Percentiles rank a stretch among this genome's conserved stretches.
Conservation (phyloP, 2,888 invertebrate species). For the Notodonta ziczac region DNA sequence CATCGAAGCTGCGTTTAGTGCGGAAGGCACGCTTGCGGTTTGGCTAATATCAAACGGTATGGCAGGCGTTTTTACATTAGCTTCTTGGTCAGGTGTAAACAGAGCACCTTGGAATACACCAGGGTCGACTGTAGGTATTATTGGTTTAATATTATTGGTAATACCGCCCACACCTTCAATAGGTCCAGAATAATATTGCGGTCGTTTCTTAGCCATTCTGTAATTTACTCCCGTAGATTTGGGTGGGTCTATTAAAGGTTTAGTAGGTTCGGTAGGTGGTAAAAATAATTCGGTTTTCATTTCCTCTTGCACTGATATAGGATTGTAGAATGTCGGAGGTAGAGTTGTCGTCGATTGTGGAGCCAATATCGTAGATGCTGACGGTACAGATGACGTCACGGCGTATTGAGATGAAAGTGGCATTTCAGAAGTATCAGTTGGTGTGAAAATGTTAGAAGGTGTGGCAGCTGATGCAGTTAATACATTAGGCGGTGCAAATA, state of each 20-base stretch:
- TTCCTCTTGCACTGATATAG: conserved; percentile 21
- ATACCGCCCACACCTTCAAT: conserved; percentile 73
- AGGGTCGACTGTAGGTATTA: conserved; percentile 51
- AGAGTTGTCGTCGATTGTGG: conserved; percentile 11
- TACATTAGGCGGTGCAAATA: conserved; percentile 10
- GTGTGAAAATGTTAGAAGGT: neutral
- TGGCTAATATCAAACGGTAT: conserved; percentile 38
- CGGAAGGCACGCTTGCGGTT: conserved; percentile 4
- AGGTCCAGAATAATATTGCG: conserved; percentile 79
- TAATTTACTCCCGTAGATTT: conserved; percentile 60
- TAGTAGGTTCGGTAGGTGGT: conserved; percentile 43
- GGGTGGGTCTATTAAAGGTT: conserved; percentile 63
- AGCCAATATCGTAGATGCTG: conserved; percentile 7
- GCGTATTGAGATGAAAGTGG: conserved; percentile 13
- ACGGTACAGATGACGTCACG: conserved; percentile 5
- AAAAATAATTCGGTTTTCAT: conserved; percentile 12
- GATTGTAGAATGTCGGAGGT: conserved; percentile 43
- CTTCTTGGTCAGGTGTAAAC: conserved; percentile 56
- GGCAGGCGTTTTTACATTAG: conserved; percentile 21
- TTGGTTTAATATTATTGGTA: conserved; percentile 69
- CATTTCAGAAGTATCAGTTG: neutral
- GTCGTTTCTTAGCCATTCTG: conserved; percentile 73
- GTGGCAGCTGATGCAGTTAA: neutral
- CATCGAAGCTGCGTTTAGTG: neutral
- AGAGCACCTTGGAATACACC: conserved; percentile 58